phyloP scores from a whole-genome alignment of 2,797 vertebrate genomes.

The Pyrocephalus nanus region DNA sequence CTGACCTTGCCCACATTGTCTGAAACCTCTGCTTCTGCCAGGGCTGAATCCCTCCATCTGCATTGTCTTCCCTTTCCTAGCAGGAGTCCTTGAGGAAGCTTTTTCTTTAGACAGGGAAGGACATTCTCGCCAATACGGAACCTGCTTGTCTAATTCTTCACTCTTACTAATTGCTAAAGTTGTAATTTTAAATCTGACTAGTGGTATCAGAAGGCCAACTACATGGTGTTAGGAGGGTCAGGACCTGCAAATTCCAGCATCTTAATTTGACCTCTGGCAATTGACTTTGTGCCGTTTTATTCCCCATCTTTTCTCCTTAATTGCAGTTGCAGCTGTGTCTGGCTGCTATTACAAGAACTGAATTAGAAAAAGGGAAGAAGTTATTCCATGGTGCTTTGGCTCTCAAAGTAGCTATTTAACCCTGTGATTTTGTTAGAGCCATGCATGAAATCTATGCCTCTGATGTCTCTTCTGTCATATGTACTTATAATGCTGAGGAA shows the following conservation, averaged over 20 bases:
- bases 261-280: slow-evolving; percentile 40
- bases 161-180: slow-evolving; percentile 12
- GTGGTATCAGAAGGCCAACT: slow-evolving; percentile 1
- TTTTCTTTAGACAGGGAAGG: not conserved
- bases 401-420: slow-evolving; percentile 5
- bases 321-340: not conserved
- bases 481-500: not conserved
- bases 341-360: not conserved
- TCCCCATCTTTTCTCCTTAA: slow-evolving; percentile 28
- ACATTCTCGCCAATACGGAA: not conserved
- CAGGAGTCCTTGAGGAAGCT: not conserved
- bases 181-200: slow-evolving; percentile 31
- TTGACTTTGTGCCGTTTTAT: slow-evolving; percentile 7
- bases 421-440: not conserved
- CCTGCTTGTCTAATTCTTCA: slow-evolving; percentile 2
- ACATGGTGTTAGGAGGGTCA: not conserved
- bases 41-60: not conserved
- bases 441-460: slow-evolving; percentile 6
- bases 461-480: slow-evolving; percentile 4
- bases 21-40: not conserved
- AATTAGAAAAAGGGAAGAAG: slow-evolving; percentile 38
- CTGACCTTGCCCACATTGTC: not conserved
- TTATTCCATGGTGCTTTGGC: slow-evolving; percentile 30
- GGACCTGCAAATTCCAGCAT: not conserved
- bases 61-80: not conserved